Percentiles rank a stretch among this genome's conserved stretches.
These are phyloP conservation scores for Drosophila eugracilis DNA, from an alignment of 1,140 invertebrate genomes.

Conservation along the genomic window DNA sequence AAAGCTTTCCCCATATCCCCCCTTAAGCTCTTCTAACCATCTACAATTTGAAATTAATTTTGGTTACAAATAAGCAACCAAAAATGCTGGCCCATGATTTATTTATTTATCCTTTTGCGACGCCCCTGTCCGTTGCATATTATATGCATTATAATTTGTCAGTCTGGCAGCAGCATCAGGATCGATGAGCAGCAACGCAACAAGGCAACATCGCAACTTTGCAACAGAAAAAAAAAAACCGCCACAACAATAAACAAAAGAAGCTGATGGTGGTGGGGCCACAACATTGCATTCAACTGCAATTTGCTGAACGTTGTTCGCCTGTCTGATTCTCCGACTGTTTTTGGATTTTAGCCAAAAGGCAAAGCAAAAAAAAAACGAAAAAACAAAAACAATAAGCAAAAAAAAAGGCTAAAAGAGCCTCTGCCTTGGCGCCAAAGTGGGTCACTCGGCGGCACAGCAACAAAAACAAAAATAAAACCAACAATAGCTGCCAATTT, in stretches of 20 bases:
- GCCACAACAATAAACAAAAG: conserved; percentile 36
- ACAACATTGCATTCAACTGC: conserved; percentile 33
- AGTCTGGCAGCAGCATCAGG: conserved; percentile 45
- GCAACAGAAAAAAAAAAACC: no score
- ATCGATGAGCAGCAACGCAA: conserved; percentile 16
- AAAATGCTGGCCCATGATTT: background rate
- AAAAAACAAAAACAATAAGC: no score
- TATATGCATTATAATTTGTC: conserved; percentile 58
- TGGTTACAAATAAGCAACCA: background rate
- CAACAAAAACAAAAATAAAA: conserved; percentile 41
- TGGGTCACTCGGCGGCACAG: conserved; percentile 63
- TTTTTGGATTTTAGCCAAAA: conserved; percentile 78
- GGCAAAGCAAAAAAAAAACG: conserved; percentile 18
- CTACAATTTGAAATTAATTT: background rate
- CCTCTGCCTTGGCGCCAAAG: conserved; percentile 64
- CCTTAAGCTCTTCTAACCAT: background rate
- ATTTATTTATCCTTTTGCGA: background rate
- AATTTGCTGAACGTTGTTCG: conserved; percentile 58
- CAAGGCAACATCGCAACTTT: no score
- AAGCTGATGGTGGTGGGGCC: conserved; percentile 14
- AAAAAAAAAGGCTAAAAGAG: background rate
- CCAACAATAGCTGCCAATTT: conserved; percentile 78
- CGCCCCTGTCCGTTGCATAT: conserved; percentile 26
- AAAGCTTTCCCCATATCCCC: no score
- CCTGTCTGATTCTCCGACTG: conserved; percentile 48